A percentile compares a stretch with the other conserved stretches of the same genome.
phyloP scores from a whole-genome alignment of 1,140 invertebrate genomes.

The Drosophila mayri region DNA sequence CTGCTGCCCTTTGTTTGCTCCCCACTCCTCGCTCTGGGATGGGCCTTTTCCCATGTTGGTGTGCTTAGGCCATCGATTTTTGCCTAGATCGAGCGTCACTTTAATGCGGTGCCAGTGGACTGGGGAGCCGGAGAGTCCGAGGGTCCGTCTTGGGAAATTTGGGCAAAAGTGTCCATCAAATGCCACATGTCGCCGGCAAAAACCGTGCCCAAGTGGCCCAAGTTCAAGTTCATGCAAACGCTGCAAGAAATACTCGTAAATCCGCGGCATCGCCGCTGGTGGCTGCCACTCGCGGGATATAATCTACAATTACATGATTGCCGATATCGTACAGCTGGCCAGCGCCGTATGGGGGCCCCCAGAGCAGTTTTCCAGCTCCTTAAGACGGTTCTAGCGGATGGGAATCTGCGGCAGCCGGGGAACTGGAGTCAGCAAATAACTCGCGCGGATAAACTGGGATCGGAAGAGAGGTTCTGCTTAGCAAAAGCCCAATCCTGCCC shows the following conservation, averaged over 20 bases:
- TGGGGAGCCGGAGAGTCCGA: not conserved
- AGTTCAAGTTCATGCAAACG: conserved; percentile 59
- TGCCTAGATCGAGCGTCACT: conserved; percentile 32
- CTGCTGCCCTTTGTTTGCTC: conserved; percentile 72
- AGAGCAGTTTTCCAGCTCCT: not conserved
- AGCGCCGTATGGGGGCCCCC: conserved; percentile 62
- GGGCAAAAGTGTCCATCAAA: conserved; percentile 25
- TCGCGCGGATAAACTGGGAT: conserved; percentile 6
- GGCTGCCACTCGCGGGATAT: conserved; percentile 50
- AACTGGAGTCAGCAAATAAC: conserved; percentile 68
- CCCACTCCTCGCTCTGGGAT: conserved; percentile 64
- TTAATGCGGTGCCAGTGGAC: conserved; percentile 23
- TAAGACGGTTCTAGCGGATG: not conserved
- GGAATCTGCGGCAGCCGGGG: conserved; percentile 37
- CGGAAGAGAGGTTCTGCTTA: conserved; percentile 2
- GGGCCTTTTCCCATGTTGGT: conserved; percentile 38
- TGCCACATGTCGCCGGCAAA: conserved; percentile 9
- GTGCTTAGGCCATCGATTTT: conserved; percentile 50
- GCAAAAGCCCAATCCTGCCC: conserved; percentile 50
- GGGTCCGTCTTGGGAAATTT: conserved; percentile 7
- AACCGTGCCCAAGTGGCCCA: conserved; percentile 3
- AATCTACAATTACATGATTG: conserved; percentile 76
- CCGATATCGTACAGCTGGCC: conserved; percentile 52
- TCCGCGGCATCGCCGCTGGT: conserved; percentile 40
- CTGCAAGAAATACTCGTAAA: conserved; percentile 45